phyloP scores from a whole-genome alignment of 2,888 invertebrate genomes.

The Actias luna region DNA sequence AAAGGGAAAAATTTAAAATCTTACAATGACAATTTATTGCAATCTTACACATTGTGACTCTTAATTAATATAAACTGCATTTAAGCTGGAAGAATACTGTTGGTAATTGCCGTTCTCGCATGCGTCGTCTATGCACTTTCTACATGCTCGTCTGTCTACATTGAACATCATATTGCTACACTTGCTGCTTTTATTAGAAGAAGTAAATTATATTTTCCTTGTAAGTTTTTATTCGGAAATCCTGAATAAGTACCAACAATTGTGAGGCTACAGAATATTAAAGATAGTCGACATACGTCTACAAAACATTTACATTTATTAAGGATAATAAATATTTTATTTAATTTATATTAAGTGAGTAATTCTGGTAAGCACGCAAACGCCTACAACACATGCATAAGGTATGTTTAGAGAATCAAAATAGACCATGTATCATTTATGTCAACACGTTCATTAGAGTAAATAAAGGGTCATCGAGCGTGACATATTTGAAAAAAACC shows the following conservation, averaged over 20 bases:
- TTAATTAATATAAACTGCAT: slow-evolving; percentile 24
- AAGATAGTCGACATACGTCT: neutral
- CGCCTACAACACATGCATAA: neutral
- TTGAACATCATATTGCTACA: slow-evolving; percentile 63
- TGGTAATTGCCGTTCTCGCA: slow-evolving; percentile 64
- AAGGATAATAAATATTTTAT: neutral
- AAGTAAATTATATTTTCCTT: slow-evolving; percentile 48
- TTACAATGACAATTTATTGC: slow-evolving; percentile 11
- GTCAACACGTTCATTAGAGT: slow-evolving; percentile 49
- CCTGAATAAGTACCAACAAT: neutral
- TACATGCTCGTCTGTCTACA: slow-evolving; percentile 50
- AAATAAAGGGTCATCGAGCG: slow-evolving; percentile 59
- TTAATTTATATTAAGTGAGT: neutral
- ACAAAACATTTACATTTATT: neutral
- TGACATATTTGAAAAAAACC: slow-evolving; percentile 48
- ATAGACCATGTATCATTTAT: slow-evolving; percentile 14
- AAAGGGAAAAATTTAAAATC: slow-evolving; percentile 5
- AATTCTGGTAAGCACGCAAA: neutral
- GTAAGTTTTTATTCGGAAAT: slow-evolving; percentile 18
- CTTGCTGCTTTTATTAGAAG: slow-evolving; percentile 61
- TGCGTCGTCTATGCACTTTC: slow-evolving; percentile 63
- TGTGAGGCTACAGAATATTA: neutral
- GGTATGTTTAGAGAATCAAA: neutral
- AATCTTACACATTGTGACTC: slow-evolving; percentile 9
- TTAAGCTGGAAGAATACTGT: slow-evolving; percentile 52